Percentiles rank a stretch among this genome's conserved stretches.
Evolutionary conservation across 2,888 invertebrate species (phyloP).

Genomic region (Pteria penguin): DNA sequence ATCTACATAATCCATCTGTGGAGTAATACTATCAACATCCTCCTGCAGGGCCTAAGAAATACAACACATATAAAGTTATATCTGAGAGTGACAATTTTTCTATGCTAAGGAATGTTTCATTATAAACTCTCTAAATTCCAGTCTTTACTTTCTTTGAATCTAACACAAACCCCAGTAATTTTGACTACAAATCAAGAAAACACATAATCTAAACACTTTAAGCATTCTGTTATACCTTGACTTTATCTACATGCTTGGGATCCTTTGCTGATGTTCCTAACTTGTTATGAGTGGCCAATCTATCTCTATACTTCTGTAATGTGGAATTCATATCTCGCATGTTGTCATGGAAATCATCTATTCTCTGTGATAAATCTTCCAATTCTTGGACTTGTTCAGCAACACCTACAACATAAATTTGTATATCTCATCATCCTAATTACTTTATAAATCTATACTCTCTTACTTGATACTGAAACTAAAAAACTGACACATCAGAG

Average conservation of each 20-base stretch:
- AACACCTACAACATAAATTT: conserved; percentile 81
- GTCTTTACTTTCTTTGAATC: background rate
- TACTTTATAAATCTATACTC: too few relatives aligned
- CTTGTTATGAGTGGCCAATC: conserved; percentile 87
- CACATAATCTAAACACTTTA: too few relatives aligned
- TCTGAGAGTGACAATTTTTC: too few relatives aligned
- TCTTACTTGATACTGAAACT: too few relatives aligned
- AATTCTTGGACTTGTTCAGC: conserved; percentile 88
- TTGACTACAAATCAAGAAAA: too few relatives aligned
- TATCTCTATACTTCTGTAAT: conserved; percentile 93
- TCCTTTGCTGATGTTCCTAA: conserved; percentile 87
- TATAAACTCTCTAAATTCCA: background rate
- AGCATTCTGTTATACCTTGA: too few relatives aligned
- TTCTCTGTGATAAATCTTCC: conserved; percentile 86
- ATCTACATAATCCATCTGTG: conserved; percentile 86
- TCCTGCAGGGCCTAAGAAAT: conserved; percentile 81
- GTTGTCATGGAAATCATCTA: conserved; percentile 92
- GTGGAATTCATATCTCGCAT: conserved; percentile 91
- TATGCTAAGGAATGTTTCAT: too few relatives aligned
- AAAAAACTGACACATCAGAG: too few relatives aligned
- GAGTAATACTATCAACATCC: conserved; percentile 88
- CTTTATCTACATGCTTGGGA: conserved; percentile 90
- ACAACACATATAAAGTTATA: too few relatives aligned
- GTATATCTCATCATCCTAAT: too few relatives aligned
- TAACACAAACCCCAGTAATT: too few relatives aligned